Percentiles rank a stretch among this genome's conserved stretches.
phyloP scores from a whole-genome alignment of 2,888 invertebrate genomes.

The Eupithecia inturbata region DNA sequence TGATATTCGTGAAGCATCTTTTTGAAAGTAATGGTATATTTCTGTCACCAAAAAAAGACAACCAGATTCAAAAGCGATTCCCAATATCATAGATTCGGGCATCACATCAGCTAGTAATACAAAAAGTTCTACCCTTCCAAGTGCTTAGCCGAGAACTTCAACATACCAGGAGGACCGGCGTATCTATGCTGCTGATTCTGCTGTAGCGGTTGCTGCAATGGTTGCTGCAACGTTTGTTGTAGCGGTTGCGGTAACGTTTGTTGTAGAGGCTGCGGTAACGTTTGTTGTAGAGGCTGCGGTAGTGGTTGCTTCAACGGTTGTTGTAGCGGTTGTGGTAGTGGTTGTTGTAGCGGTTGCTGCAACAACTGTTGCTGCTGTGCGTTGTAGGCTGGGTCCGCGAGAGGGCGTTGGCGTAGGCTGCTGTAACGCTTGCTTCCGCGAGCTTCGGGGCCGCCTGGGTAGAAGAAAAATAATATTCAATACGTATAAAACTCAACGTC shows the following conservation, averaged over 20 bases:
- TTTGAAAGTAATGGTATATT: background rate
- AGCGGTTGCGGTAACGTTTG: constrained; percentile 20
- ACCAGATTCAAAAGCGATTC: background rate
- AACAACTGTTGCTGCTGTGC: constrained; percentile 50
- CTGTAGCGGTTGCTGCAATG: constrained; percentile 45
- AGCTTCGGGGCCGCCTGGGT: constrained; percentile 46
- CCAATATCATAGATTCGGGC: background rate
- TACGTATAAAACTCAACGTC: too few relatives aligned
- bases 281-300: constrained; percentile 42
- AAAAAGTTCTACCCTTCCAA: background rate
- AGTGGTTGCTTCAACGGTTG: constrained; percentile 38
- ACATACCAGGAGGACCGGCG: constrained; percentile 7
- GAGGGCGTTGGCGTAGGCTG: constrained; percentile 83
- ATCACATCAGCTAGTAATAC: background rate
- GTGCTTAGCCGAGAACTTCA: background rate
- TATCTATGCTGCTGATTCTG: constrained; percentile 29
- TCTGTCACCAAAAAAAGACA: background rate
- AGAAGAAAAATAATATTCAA: background rate
- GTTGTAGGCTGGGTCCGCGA: constrained; percentile 81
- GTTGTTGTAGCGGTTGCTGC: constrained; percentile 29
- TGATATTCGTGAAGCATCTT: background rate
- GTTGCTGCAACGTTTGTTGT: background rate
- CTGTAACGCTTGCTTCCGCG: constrained; percentile 85
- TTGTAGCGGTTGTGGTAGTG: background rate
- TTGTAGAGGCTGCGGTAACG: constrained; percentile 38